A percentile compares a stretch with the other conserved stretches of the same genome.
These are phyloP conservation scores for Uromys caudimaculatus DNA, from an alignment of 2,797 vertebrate species.

Conservation along the genomic window DNA sequence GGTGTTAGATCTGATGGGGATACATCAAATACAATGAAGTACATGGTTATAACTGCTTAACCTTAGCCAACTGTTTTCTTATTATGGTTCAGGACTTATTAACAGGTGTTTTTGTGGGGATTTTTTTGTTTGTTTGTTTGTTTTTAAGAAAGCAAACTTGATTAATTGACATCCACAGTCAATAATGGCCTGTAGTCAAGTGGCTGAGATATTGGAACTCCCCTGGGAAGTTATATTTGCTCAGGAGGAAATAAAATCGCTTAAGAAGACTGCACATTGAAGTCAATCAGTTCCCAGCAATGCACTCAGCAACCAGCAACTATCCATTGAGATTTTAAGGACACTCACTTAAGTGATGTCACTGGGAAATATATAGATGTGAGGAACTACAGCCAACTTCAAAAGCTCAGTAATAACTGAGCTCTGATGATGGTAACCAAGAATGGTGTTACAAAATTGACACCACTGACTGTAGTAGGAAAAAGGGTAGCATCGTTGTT, in stretches of 20 bases:
- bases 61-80: background rate
- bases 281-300: background rate
- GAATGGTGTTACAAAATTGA: rapidly evolving
- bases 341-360: background rate
- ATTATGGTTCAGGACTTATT: conserved; percentile 7
- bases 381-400: rapidly evolving
- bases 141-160: background rate
- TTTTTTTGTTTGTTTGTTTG: too few species aligned
- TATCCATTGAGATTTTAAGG: background rate
- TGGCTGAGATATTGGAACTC: background rate
- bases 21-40: background rate
- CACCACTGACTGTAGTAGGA: background rate
- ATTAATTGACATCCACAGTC: background rate
- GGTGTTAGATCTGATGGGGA: background rate
- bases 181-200: background rate
- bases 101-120: background rate
- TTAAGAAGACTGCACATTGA: background rate
- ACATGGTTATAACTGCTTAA: background rate
- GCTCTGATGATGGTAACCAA: background rate
- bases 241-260: background rate
- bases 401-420: background rate
- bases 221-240: background rate
- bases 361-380: background rate
- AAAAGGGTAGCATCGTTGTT: background rate
- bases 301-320: background rate